Percentiles rank a stretch among this genome's conserved stretches.
Evolutionary conservation across 2,113 vertebrate species (phyloP).

Genomic region (Thalassarche chlororhynchos): DNA sequence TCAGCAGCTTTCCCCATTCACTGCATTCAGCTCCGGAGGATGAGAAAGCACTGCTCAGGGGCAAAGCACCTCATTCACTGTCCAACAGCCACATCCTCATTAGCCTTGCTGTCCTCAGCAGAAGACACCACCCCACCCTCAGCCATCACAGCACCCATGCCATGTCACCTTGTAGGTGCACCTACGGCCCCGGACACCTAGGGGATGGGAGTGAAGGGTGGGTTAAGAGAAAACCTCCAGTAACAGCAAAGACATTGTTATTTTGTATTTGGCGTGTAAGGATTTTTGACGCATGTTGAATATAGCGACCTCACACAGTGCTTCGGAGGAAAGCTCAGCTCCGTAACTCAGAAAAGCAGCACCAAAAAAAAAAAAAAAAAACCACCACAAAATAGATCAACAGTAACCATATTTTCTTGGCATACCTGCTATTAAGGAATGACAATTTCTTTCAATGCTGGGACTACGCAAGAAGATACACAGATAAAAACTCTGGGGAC

Average conservation of each 20-base stretch:
- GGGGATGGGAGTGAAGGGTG: rapidly evolving
- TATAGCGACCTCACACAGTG: rapidly evolving
- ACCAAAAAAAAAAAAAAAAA: not conserved
- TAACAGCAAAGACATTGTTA: not conserved
- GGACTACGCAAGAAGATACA: not conserved
- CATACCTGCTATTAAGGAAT: not conserved
- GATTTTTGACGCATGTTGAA: not conserved
- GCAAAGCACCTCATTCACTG: rapidly evolving
- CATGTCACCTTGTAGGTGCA: rapidly evolving
- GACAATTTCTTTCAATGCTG: not conserved
- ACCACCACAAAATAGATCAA: not conserved
- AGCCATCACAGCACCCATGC: not conserved
- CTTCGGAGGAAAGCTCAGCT: not conserved
- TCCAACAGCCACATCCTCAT: not conserved
- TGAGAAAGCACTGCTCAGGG: not conserved
- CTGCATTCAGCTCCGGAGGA: not conserved
- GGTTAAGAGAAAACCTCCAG: not conserved
- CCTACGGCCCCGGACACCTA: not conserved
- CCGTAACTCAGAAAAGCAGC: not conserved
- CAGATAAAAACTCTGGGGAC: not conserved
- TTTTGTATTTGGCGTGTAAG: not conserved
- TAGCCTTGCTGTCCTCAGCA: not conserved
- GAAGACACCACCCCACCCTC: not conserved
- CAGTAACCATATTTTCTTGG: not conserved
- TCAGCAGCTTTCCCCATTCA: not conserved